Evolutionary conservation across 2,113 vertebrate species (phyloP).

Genomic region (Hippopotamus amphibius): DNA sequence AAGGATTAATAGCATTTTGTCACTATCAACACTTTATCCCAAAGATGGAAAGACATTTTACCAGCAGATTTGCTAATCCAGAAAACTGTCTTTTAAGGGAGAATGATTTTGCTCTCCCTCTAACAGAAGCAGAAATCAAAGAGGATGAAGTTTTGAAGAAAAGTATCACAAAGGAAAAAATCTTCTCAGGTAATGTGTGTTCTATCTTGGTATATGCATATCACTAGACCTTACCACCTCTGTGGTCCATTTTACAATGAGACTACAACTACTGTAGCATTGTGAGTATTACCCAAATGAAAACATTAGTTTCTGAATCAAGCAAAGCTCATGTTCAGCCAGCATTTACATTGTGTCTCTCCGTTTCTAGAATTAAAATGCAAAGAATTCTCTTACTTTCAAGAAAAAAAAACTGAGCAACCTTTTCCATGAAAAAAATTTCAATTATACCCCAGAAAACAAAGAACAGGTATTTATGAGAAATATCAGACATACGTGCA

Average conservation of each 20-base stretch:
- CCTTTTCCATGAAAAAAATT: not conserved
- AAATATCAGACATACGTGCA: not conserved
- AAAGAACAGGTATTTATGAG: constrained; percentile 10
- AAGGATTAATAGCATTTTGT: not conserved
- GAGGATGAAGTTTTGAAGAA: not conserved
- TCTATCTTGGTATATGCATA: not conserved
- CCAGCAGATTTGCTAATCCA: not conserved
- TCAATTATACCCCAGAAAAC: not conserved
- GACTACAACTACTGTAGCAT: not conserved
- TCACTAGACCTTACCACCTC: not conserved
- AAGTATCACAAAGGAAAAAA: constrained; percentile 25
- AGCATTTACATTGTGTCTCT: not conserved
- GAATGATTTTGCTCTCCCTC: not conserved
- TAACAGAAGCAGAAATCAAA: constrained; percentile 21
- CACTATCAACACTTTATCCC: constrained; percentile 27
- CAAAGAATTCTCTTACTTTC: constrained; percentile 5
- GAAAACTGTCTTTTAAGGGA: not conserved
- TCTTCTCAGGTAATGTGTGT: not conserved
- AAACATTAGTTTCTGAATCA: not conserved
- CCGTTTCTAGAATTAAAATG: not conserved
- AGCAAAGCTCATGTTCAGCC: not conserved
- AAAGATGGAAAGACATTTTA: constrained; percentile 30
- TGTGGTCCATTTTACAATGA: not conserved
- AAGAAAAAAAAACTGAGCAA: constrained; percentile 13
- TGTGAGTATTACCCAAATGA: not conserved